These are phyloP conservation scores for Acrocyrtus sp. DNA, from an alignment of 2,888 invertebrate genomes.

Conservation along the genomic window DNA sequence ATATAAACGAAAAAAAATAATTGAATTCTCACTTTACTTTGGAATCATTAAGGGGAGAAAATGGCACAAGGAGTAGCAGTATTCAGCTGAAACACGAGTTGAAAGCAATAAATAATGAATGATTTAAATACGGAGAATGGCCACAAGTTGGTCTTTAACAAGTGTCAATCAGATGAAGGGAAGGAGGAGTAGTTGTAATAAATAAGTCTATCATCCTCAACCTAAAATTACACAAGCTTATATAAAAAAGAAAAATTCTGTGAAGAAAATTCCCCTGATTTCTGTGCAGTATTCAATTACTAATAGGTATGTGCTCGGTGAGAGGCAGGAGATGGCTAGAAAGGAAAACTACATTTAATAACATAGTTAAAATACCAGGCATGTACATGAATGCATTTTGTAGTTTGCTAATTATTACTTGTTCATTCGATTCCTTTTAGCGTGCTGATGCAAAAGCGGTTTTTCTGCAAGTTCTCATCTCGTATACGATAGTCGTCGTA, in stretches of 20 bases:
- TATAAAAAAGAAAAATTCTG: not conserved
- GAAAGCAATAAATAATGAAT: conserved; percentile 18
- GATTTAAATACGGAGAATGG: conserved; percentile 13
- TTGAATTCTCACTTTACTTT: conserved; percentile 23
- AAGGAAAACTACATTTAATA: not conserved
- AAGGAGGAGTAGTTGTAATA: too few species aligned
- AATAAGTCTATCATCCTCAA: not conserved
- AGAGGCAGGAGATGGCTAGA: not conserved
- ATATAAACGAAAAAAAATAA: conserved; percentile 3
- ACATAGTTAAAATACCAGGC: too few species aligned
- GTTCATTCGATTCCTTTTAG: not conserved
- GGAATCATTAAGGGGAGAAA: conserved; percentile 3
- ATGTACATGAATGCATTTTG: not conserved
- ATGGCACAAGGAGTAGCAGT: conserved; percentile 23
- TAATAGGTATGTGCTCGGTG: too few species aligned
- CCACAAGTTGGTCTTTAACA: not conserved
- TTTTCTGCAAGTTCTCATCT: not conserved
- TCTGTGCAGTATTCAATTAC: not conserved
- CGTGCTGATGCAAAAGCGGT: not conserved
- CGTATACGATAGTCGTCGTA: too few species aligned
- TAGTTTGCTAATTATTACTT: not conserved
- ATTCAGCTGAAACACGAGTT: too few species aligned
- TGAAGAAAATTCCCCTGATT: not conserved
- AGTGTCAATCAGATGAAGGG: not conserved
- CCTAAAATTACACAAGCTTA: not conserved